A percentile compares a stretch with the other conserved stretches of the same genome.
Conservation (phyloP, 2,888 invertebrate genomes). For the Onthophagus sagittarius region DNA sequence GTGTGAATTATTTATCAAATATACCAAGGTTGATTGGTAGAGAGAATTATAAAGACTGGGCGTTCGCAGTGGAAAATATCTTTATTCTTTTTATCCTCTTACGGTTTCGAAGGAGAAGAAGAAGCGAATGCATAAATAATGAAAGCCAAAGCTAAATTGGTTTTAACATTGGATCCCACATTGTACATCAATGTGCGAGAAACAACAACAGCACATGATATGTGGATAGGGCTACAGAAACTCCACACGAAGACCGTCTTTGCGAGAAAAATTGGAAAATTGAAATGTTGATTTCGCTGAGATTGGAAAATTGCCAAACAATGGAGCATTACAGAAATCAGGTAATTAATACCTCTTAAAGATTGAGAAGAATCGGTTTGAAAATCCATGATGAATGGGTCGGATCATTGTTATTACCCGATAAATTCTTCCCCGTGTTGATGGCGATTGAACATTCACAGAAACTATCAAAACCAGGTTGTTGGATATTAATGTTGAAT, state of each 20-base stretch:
- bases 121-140: conserved; percentile 21
- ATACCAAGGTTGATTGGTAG: conserved; percentile 27
- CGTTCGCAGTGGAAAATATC: conserved; percentile 20
- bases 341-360: conserved; percentile 29
- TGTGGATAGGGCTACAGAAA: conserved; percentile 26
- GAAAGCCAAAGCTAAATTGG: conserved; percentile 32
- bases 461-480: too few relatives aligned
- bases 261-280: background rate
- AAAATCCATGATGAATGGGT: conserved; percentile 26
- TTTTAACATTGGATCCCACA: conserved; percentile 31
- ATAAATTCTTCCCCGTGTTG: conserved; percentile 26
- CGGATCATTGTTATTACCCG: conserved; percentile 26
- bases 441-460: conserved; percentile 28
- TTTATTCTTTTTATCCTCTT: conserved; percentile 16
- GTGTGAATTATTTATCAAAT: conserved; percentile 5
- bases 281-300: conserved; percentile 27
- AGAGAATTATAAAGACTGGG: conserved; percentile 30
- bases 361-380: conserved; percentile 29
- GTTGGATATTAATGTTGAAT: too few relatives aligned
- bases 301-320: conserved; percentile 29
- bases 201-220: background rate
- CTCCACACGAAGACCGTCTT: conserved; percentile 28
- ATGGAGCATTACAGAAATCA: conserved; percentile 33
- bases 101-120: conserved; percentile 16
- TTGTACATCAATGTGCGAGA: conserved; percentile 32